A percentile compares a stretch with the other conserved stretches of the same genome.
phyloP scores from a whole-genome alignment of 2,888 invertebrate species.

The Steinernema carpocapsae region DNA sequence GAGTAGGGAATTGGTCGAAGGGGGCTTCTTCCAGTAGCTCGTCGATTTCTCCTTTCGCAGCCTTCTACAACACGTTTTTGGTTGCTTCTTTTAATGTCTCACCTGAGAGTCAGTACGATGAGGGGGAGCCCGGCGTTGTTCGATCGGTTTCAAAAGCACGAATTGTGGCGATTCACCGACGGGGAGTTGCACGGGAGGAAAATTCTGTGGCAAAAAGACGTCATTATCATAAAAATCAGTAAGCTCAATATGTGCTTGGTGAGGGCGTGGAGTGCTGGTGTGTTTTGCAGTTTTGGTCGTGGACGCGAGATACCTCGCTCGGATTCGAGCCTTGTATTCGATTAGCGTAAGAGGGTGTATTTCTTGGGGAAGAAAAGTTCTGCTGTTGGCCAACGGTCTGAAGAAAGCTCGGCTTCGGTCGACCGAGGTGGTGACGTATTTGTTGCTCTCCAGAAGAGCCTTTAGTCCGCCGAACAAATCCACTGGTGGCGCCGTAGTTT shows the following conservation, averaged over 20 bases:
- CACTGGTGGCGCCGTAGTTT: neutral
- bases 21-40: conserved; percentile 4
- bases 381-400: neutral
- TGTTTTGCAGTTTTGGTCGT: neutral
- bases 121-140: conserved; percentile 7
- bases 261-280: conserved; percentile 1
- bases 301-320: neutral
- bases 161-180: conserved; percentile 13
- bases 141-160: conserved; percentile 18
- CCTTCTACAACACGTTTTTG: neutral
- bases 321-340: neutral
- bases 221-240: conserved; percentile 32
- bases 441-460: neutral
- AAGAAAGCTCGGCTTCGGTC: neutral
- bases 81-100: neutral
- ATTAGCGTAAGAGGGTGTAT: neutral
- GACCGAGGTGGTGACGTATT: neutral
- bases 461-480: neutral
- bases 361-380: neutral
- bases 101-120: neutral
- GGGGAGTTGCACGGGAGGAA: neutral
- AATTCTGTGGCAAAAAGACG: conserved; percentile 27
- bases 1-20: conserved; percentile 19
- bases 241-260: conserved; percentile 26
- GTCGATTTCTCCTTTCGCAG: neutral